These are phyloP conservation scores for Vulpes vulpes DNA, from an alignment of 2,113 vertebrate genomes.

Conservation along the genomic window DNA sequence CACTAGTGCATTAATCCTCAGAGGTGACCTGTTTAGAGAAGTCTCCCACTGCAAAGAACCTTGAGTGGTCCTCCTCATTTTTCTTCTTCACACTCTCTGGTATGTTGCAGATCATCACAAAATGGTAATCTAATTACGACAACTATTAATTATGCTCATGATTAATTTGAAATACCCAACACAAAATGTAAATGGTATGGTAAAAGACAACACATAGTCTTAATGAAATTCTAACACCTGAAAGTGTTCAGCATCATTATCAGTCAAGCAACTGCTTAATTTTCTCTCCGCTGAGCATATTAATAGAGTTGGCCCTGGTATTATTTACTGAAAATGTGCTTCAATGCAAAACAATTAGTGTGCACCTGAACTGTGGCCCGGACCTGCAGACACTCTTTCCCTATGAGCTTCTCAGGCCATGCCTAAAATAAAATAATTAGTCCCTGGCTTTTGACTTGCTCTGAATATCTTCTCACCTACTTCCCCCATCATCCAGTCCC, in stretches of 20 bases:
- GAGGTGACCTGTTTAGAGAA: neutral
- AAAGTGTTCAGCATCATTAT: constrained; percentile 65
- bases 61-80: neutral
- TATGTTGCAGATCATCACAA: constrained; percentile 12
- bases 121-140: constrained; percentile 74
- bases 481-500: neutral
- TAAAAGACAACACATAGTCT: constrained; percentile 44
- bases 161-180: constrained; percentile 78
- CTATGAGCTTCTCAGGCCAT: neutral
- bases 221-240: constrained; percentile 79
- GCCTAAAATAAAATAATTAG: neutral
- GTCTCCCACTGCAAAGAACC: neutral
- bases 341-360: constrained; percentile 21
- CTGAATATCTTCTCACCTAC: neutral
- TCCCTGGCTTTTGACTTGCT: neutral
- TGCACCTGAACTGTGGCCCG: neutral
- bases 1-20: neutral
- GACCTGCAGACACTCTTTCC: neutral
- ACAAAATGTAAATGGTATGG: constrained; percentile 47
- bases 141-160: constrained; percentile 76
- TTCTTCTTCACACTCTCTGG: constrained; percentile 30
- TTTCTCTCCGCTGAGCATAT: constrained; percentile 41
- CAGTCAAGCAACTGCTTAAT: constrained; percentile 53
- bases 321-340: constrained; percentile 27
- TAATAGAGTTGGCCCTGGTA: neutral